Evolutionary conservation across 2,113 vertebrate species (phyloP), one percentile per base, ranked within the genome.

Genomic region (Grallaria varia): DNA sequence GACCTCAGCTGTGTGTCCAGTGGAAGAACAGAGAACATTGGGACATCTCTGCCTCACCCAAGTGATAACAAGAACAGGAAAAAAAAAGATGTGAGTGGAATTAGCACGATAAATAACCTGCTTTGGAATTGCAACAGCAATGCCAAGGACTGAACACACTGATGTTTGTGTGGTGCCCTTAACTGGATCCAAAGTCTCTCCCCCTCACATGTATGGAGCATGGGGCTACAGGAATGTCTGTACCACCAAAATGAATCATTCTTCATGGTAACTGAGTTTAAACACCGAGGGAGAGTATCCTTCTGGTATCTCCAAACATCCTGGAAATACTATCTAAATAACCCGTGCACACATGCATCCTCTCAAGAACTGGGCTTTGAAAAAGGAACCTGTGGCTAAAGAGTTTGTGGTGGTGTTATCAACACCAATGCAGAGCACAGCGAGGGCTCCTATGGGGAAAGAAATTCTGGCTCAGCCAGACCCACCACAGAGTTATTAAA

Each of bases 261-360:
- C 83, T 27, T n/a, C 58, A 8, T 3, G 6, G 2, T 3, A 88
- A 66, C 35, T 21, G 22, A 25, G 40, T 23, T 77, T 21, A 12
- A 76, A 53, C 33, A 27, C 2, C 11, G 37, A 73, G 12, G 30
- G 12, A 90, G 12, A 7, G 10, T 6, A 30, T 64, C 14, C 14
- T 71, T 63, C 45, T 2, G 3, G 1, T 4, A 33, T 18, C 84
- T 53, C 40, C 64, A 58, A 60, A 47, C 21, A 62, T 19, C 44
- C 53, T 72, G 31, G 15, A 59, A 39, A 22, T 73, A 8, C 14
- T 39, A 18, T 4, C 47, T 21, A 23, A 92, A 44, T 27, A 81
- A 84, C 10, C 14, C 20, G 3, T 0, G 1, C 19, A 77, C 19
- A 66, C 14, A 15, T 5, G 7, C 39, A 86, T 18, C 33, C 19